Evolutionary conservation across 2,797 vertebrate species (phyloP), one percentile per base, ranked within the genome.

Genomic region (Danio kyathit): DNA sequence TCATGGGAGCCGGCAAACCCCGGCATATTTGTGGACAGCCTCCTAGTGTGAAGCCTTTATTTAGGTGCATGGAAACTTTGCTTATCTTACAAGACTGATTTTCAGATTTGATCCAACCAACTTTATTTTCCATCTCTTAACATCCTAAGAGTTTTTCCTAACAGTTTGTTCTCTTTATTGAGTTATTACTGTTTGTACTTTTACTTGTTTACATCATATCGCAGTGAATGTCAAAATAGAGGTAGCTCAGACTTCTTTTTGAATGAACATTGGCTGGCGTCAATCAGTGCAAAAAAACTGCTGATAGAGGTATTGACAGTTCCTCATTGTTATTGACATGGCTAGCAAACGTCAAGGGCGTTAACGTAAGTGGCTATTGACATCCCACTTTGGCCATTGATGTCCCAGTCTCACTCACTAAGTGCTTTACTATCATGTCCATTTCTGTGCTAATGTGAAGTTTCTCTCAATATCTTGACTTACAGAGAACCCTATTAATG

Each of bases 291-390:
- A 40, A 59, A 56, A 44, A 1, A 29, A 29, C 29, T 71, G 60
- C 48, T 65, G 82, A 82, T 60, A 69, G 38, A 46, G 89, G 83
- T 93, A 94, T 91, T 77, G 88, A 89, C 89, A 94, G 89, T 87
- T 89, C 71, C 76, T 94, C 94, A 94, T 92, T 92, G 90, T 86
- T 93, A 96, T 95, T 93, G 94, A 95, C 93, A 93, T 82, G 82
- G 90, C 90, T 92, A 92, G 93, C 91, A 93, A 89, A 91, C 87
- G 85, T 94, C 90, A 91, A 90, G 91, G 81, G 86, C 79, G 89
- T 88, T 83, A 84, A 90, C 90, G 87, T 92, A 86, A 94, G 90
- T 91, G 89, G 86, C 87, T 93, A 95, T 90, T 88, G 92, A 89
- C 92, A 94, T 90, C 86, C 89, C 88, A 88, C 89, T 95, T 95